phyloP scores from a whole-genome alignment of 2,888 invertebrate genomes.

The Melikaiella ostensackeni region DNA sequence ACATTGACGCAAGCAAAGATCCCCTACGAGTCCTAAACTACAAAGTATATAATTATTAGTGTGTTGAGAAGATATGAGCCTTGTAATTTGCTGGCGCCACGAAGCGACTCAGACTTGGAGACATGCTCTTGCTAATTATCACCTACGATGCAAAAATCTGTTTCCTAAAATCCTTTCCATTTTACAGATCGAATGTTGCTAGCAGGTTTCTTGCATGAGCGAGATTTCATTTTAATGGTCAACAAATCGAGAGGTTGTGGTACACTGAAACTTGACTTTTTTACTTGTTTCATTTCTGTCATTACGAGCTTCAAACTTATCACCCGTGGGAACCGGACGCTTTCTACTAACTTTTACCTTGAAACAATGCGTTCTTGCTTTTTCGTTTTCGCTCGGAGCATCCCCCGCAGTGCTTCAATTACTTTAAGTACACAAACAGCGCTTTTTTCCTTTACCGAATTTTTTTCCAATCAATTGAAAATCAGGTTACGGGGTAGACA shows the following conservation, averaged over 20 bases:
- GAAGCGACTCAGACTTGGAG: constrained; percentile 71
- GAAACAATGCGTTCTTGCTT: constrained; percentile 42
- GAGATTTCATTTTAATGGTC: background rate
- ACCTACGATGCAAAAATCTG: constrained; percentile 38
- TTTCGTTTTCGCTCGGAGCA: constrained; percentile 42
- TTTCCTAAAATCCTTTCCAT: constrained; percentile 6
- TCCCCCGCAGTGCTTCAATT: constrained; percentile 46
- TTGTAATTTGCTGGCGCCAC: constrained; percentile 77
- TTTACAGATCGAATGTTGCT: background rate
- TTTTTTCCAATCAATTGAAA: constrained; percentile 35
- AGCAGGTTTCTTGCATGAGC: background rate
- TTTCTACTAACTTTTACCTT: constrained; percentile 39
- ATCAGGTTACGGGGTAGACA: constrained; percentile 34
- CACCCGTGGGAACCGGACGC: constrained; percentile 48
- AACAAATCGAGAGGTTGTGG: background rate
- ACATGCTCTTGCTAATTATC: constrained; percentile 75
- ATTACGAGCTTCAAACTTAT: background rate
- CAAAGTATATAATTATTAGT: constrained; percentile 74
- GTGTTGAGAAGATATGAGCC: constrained; percentile 70
- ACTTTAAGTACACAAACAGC: constrained; percentile 42
- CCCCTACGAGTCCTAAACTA: constrained; percentile 61
- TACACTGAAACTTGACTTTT: background rate
- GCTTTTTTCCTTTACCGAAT: constrained; percentile 40
- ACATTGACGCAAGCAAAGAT: constrained; percentile 73
- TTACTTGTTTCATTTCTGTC: background rate